Evolutionary conservation across 2,797 vertebrate genomes (phyloP).

Genomic region (Megalops cyprinoides): DNA sequence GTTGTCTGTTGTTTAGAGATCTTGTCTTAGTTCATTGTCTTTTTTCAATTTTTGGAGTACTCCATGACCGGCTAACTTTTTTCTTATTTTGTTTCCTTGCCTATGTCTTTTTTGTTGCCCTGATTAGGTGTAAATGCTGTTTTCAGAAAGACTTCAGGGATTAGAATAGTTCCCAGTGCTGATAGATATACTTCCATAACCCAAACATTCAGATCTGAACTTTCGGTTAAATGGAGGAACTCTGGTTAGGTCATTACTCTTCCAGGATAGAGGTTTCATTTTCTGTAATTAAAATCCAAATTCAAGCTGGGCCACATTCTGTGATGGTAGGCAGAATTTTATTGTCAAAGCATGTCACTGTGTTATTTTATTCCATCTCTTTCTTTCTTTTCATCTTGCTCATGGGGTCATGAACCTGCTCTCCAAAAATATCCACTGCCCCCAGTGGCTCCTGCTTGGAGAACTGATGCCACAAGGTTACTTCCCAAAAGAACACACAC

Average conservation of each 20-base stretch:
- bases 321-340: not conserved
- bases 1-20: too few species aligned
- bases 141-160: not conserved
- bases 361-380: too few species aligned
- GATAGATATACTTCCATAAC: not conserved
- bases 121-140: not conserved
- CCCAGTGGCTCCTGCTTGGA: conserved; percentile 61
- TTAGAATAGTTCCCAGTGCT: not conserved
- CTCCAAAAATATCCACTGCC: conserved; percentile 73
- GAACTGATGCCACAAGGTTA: conserved; percentile 60
- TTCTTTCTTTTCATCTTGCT: too few species aligned
- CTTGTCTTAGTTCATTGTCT: too few species aligned
- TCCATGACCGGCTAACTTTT: not conserved
- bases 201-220: not conserved
- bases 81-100: not conserved
- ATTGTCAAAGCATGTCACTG: not conserved
- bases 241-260: not conserved
- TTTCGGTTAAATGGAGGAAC: not conserved
- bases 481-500: conserved; percentile 53
- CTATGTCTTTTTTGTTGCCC: not conserved
- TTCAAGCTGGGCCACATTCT: not conserved
- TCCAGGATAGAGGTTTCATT: not conserved
- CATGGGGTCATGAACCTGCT: too few species aligned
- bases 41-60: too few species aligned
- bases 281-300: not conserved